Evolutionary conservation across 1,140 invertebrate species (phyloP).

Genomic region (Gerris buenoi): DNA sequence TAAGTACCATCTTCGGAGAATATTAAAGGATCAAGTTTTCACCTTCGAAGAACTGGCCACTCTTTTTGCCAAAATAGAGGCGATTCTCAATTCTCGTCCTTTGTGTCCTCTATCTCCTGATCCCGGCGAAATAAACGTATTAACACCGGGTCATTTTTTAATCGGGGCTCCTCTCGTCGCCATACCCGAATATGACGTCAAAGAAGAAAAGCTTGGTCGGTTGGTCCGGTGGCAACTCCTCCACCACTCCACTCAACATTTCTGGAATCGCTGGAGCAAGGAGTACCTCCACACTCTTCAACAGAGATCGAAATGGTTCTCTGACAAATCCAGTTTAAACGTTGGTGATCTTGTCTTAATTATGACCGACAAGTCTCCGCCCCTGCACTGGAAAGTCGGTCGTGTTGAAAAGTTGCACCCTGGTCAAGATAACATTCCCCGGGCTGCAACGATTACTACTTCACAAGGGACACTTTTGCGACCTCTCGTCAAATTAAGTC

Average conservation of each 20-base stretch:
- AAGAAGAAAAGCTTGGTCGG: neutral
- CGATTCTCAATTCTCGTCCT: constrained; percentile 20
- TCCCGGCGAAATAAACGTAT: constrained; percentile 18
- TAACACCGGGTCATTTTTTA: constrained; percentile 24
- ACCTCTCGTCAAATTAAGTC: neutral
- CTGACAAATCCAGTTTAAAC: neutral
- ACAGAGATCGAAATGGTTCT: constrained; percentile 13
- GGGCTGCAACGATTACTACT: neutral
- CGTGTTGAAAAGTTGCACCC: neutral
- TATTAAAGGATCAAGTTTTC: constrained; percentile 1
- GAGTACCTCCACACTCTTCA: constrained; percentile 12
- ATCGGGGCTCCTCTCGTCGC: constrained; percentile 16
- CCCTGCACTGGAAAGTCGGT: neutral
- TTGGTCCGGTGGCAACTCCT: constrained; percentile 2
- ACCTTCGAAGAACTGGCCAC: constrained; percentile 21
- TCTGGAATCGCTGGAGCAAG: constrained; percentile 12
- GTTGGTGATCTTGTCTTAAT: neutral
- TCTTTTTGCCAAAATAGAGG: constrained; percentile 11
- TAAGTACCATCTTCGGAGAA: constrained; percentile 3
- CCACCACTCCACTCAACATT: constrained; percentile 2
- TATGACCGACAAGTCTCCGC: neutral
- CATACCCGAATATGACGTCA: neutral
- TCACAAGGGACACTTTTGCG: neutral
- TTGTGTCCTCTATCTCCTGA: constrained; percentile 19
- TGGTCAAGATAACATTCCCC: neutral